Evolutionary conservation across 1,140 invertebrate genomes (phyloP), one percentile per base, ranked within the genome.

Genomic region (Ceratoteleas bidentatus): DNA sequence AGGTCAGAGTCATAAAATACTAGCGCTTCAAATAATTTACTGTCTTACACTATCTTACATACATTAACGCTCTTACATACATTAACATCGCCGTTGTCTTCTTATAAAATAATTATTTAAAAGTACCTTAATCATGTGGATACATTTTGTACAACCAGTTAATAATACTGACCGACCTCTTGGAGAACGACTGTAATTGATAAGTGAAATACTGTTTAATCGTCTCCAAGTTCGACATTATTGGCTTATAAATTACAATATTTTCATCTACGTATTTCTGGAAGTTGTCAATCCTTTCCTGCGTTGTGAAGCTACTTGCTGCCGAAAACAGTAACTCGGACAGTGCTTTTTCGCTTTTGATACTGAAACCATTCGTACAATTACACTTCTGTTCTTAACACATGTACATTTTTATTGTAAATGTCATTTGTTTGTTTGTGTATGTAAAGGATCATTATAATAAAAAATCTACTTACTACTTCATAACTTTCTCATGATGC

Each of bases 301-400:
- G 11, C 0, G 78, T 69, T 13, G 78, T 81, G 9, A 74, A 82
- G 8, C 47, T 77, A 49, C 73, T 66, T 2, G 79, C 68, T 10
- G 66, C 65, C 6, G 32, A 5, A 3, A 69, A 38, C 13, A 75
- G 0, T 7, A 81, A 10, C 10, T 70, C 15, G 0, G 68, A 11
- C 0, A 81, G 14, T 0, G 64, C 50, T 13, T 45, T 65, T 0
- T 72, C 47, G n/a, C 65, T 54, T 24, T 68, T 66, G n/a, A 11
- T 75, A 16, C 78, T 81, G 40, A 58, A 66, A 64, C 33, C 40
- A 9, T 75, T 69, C n/a, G 13, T 45, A 6, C n/a, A 40, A 6
- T 40, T 9, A 40, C 6, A 40, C 7, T 11, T 40, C 2, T 9
- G 6, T 40, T 40, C n/a, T 40, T 10, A 10, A 10, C 38, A 40